Conservation (phyloP, 2,888 invertebrate species). For the Nectonema munidae region DNA sequence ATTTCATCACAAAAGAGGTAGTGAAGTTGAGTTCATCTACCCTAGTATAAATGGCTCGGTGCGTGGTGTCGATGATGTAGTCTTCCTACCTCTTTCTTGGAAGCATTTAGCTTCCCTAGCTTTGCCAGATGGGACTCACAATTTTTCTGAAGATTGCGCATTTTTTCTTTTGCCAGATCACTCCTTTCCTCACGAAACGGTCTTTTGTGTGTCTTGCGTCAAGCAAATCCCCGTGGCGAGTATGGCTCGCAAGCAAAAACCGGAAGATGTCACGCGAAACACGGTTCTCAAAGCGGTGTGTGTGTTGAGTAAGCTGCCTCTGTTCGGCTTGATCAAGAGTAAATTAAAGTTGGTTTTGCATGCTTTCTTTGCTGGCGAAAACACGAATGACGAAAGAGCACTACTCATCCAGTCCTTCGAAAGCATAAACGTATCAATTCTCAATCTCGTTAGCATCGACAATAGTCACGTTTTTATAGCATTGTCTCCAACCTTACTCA, state of each 20-base stretch:
- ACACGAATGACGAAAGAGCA: no score
- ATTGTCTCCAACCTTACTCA: slow-evolving; percentile 42
- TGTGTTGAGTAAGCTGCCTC: slow-evolving; percentile 52
- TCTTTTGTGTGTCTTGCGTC: slow-evolving; percentile 86
- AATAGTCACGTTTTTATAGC: slow-evolving; percentile 29
- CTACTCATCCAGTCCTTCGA: no score
- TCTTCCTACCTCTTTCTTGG: slow-evolving; percentile 59
- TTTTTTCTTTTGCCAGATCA: slow-evolving; percentile 74
- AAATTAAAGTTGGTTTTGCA: slow-evolving; percentile 79
- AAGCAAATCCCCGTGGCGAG: slow-evolving; percentile 67
- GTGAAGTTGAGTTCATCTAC: no score
- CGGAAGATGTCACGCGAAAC: slow-evolving; percentile 73
- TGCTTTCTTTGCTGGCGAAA: no score
- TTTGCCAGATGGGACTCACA: slow-evolving; percentile 86
- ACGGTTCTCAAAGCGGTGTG: slow-evolving; percentile 93
- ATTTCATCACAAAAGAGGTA: no score
- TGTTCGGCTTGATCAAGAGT: slow-evolving; percentile 59
- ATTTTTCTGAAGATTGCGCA: slow-evolving; percentile 42
- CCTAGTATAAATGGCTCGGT: no score
- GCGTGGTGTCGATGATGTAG: slow-evolving; percentile 16
- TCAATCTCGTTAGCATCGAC: background rate
- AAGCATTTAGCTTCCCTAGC: slow-evolving; percentile 76
- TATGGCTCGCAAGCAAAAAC: slow-evolving; percentile 33
- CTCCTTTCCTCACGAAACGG: slow-evolving; percentile 43
- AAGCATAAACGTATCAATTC: background rate